Base-by-base conservation (phyloP, 2,797 vertebrate species). In the Notolepis coatsorum region DNA sequence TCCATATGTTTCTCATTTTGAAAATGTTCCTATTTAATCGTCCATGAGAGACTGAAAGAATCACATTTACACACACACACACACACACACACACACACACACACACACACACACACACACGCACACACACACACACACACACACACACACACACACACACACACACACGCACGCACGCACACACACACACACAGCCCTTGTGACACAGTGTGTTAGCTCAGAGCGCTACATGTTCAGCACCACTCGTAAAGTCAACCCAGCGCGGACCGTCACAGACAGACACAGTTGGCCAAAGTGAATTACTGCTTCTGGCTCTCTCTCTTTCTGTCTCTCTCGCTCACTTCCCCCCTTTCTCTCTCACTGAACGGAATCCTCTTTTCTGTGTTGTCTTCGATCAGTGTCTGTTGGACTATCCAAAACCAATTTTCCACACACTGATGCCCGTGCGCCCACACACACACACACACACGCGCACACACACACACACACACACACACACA, bases 1-100 rank as follows among this genome's bases (percentile, higher is more conserved):
- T 74, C 92, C 91, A 91, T 93, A 92, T 93, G 91, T 88, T 92
- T 92, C 84, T 85, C 81, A 86, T 91, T 92, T 90, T 88, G 74
- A 82, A 89, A 90, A 89, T 87, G 89, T 81, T 83, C 82, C 82
- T 64, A 88, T 92, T 88, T 89, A 90, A 92, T 92, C 87, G 85
- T 88, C 86, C 87, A 77, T 89, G 79, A 85, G 87, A 83, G 71
- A 84, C 70, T 38, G 61, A 65, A 73, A 82, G 61, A 79, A 84
- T 78, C 51, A 61, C 76, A 75, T 84, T 76, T 64, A 61, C 68
- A 63, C 67, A 48, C 13, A n/a, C n/a, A n/a, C n/a, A n/a, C n/a
- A n/a, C n/a, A n/a, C n/a, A n/a, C n/a, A n/a, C n/a, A n/a, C n/a
- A n/a, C n/a, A n/a, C n/a, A n/a, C n/a, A n/a, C n/a, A n/a, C n/a